Conservation (phyloP, 2,113 vertebrate species). For the Mesembrinibis cayennensis region DNA sequence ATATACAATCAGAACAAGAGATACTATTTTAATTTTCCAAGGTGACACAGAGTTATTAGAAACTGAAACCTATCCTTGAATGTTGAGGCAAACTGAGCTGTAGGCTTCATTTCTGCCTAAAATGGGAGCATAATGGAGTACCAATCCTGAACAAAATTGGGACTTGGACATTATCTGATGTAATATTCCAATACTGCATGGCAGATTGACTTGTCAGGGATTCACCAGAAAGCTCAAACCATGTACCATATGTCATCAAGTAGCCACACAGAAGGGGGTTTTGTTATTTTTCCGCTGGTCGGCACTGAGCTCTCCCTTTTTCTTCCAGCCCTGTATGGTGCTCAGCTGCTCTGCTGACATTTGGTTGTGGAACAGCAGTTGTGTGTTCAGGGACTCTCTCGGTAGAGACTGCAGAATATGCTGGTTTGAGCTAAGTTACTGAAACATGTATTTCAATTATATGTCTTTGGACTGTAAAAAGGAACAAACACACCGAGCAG, state of each 20-base stretch:
- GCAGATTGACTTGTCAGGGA: neutral
- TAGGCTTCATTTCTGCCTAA: neutral
- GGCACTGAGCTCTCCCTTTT: neutral
- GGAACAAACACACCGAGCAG: neutral
- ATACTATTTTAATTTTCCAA: slow-evolving; percentile 15
- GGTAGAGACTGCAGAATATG: neutral
- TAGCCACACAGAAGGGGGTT: neutral
- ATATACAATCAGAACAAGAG: neutral
- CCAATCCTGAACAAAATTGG: neutral
- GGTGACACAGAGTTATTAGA: neutral
- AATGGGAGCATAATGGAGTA: neutral
- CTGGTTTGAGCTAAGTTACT: neutral
- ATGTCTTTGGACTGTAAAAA: neutral
- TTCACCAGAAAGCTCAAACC: neutral
- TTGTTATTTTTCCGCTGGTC: neutral
- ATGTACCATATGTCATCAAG: neutral
- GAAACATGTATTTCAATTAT: neutral
- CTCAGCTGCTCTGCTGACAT: slow-evolving; percentile 13
- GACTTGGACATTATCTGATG: neutral
- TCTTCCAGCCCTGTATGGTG: neutral
- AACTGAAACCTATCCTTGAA: neutral
- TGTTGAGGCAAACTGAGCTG: neutral
- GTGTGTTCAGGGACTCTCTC: rapidly evolving
- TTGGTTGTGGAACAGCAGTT: neutral
- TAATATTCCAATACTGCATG: neutral